Evolutionary conservation across 2,113 vertebrate species (phyloP).

Genomic region (Siphamia tubifer): DNA sequence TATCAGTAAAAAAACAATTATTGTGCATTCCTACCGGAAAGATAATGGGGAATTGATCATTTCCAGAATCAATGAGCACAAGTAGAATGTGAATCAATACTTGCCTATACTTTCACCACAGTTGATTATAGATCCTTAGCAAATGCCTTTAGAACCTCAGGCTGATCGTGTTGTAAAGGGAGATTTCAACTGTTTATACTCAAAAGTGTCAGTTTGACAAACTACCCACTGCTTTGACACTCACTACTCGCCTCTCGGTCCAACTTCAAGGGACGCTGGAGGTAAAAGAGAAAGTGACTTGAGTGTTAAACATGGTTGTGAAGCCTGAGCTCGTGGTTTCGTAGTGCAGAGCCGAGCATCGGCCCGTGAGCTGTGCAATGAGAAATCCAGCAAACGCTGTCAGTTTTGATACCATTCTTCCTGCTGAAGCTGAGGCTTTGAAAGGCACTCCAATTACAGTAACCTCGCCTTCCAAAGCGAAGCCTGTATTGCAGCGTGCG

Average conservation of each 20-base stretch:
- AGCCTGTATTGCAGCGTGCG: conserved; percentile 17
- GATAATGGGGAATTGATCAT: too few relatives aligned
- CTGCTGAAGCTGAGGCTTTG: conserved; percentile 39
- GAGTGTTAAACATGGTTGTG: neutral
- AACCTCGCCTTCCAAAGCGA: conserved; percentile 32
- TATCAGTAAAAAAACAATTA: too few relatives aligned
- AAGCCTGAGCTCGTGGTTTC: neutral
- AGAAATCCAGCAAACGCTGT: conserved; percentile 42
- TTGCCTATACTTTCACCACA: too few relatives aligned
- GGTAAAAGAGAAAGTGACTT: neutral
- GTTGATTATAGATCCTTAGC: too few relatives aligned
- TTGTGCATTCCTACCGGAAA: too few relatives aligned
- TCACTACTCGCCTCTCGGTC: neutral
- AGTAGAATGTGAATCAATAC: too few relatives aligned
- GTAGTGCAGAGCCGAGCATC: neutral
- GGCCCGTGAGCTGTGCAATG: neutral
- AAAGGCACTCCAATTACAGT: conserved; percentile 58
- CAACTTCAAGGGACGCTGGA: neutral
- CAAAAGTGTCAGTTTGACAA: neutral
- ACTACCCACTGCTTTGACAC: too few relatives aligned
- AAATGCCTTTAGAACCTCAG: too few relatives aligned
- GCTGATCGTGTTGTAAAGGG: neutral
- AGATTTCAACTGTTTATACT: neutral
- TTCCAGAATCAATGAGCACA: too few relatives aligned
- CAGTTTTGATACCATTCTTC: conserved; percentile 49